phyloP scores from a whole-genome alignment of 2,113 vertebrate genomes.

The Nipponia nippon region DNA sequence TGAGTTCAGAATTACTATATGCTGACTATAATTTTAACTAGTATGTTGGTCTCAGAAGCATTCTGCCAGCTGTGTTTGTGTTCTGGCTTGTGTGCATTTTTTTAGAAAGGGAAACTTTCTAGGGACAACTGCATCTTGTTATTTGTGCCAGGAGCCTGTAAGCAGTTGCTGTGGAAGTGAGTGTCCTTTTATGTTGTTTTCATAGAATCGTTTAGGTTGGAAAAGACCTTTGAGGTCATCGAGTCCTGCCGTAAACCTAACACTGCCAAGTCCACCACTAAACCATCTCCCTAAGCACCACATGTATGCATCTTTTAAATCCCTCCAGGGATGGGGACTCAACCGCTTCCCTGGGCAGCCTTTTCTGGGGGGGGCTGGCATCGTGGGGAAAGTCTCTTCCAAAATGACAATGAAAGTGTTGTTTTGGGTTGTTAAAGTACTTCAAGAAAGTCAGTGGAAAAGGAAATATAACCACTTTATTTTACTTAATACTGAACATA shows the following conservation, averaged over 20 bases:
- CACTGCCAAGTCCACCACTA: too few relatives aligned
- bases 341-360: too few relatives aligned
- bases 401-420: not conserved
- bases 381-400: not conserved
- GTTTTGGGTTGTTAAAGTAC: not conserved
- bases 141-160: not conserved
- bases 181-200: not conserved
- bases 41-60: not conserved
- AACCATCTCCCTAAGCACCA: too few relatives aligned
- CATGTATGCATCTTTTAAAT: too few relatives aligned
- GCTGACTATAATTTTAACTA: not conserved
- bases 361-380: fast-evolving
- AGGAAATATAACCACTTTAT: not conserved
- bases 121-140: not conserved
- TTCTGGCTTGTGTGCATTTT: not conserved
- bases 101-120: not conserved
- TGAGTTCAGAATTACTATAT: not conserved
- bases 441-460: not conserved
- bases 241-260: too few relatives aligned
- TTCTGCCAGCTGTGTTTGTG: not conserved
- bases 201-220: too few relatives aligned
- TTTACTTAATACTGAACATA: not conserved
- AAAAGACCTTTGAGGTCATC: too few relatives aligned
- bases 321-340: too few relatives aligned
- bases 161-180: not conserved